Evolutionary conservation across 2,113 vertebrate genomes (phyloP).

Genomic region (Trochalopteron elliotii): DNA sequence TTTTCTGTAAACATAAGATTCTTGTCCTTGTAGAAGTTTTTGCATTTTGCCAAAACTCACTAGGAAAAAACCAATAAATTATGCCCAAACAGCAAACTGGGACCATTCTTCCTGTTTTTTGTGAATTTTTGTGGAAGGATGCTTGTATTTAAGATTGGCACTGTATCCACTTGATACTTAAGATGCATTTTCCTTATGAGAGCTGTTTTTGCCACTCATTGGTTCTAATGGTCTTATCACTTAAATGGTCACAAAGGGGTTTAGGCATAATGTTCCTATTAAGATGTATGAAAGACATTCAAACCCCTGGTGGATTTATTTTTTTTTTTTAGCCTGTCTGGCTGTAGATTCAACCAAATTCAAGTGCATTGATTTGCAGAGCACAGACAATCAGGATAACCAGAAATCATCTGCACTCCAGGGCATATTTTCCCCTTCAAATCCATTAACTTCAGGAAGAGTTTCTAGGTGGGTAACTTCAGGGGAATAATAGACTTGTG

Average conservation of each 20-base stretch:
- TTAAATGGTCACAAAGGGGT: constrained; percentile 5
- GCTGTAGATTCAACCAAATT: neutral
- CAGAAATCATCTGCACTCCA: neutral
- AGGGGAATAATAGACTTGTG: neutral
- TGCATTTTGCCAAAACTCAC: neutral
- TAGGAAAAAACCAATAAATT: neutral
- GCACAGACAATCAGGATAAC: neutral
- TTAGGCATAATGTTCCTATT: constrained; percentile 1
- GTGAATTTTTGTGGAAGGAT: neutral
- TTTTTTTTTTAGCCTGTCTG: neutral
- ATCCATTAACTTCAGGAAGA: neutral
- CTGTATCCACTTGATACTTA: neutral
- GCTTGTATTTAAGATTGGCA: neutral
- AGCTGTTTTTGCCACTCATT: neutral
- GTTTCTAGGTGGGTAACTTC: neutral
- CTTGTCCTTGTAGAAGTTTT: neutral
- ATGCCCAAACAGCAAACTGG: neutral
- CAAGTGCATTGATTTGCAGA: neutral
- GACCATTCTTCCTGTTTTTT: neutral
- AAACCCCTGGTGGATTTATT: neutral
- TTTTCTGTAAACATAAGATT: neutral
- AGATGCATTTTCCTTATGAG: neutral
- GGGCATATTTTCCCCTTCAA: neutral
- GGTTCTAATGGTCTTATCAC: neutral
- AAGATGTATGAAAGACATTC: neutral